Percentiles rank a stretch among this genome's conserved stretches.
Evolutionary conservation across 2,888 invertebrate genomes (phyloP).

Genomic region (Cosmorhoe ocellata): DNA sequence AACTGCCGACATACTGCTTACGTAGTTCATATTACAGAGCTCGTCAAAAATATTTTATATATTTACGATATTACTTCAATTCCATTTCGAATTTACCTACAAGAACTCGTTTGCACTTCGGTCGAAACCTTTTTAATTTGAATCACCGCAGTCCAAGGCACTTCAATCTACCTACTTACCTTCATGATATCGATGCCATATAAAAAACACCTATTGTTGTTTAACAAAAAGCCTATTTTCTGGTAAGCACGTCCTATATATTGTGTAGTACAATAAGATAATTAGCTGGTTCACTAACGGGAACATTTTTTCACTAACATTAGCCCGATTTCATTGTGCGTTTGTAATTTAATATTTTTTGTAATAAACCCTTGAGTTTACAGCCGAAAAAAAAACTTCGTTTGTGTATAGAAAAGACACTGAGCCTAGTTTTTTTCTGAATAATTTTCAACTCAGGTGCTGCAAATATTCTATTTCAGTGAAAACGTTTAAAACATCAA

Average conservation of each 20-base stretch:
- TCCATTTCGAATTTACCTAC: too few relatives aligned
- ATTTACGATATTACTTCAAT: background rate
- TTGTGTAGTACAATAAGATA: conserved; percentile 74
- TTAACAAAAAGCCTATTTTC: conserved; percentile 74
- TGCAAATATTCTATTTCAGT: too few relatives aligned
- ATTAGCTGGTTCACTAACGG: conserved; percentile 77
- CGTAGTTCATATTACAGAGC: too few relatives aligned
- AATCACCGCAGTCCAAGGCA: conserved; percentile 38
- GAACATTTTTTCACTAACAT: conserved; percentile 62
- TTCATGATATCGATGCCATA: conserved; percentile 65
- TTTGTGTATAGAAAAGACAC: conserved; percentile 49
- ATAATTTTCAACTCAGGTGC: background rate
- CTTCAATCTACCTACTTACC: conserved; percentile 59
- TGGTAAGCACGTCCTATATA: conserved; percentile 70
- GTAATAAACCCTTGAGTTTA: conserved; percentile 56
- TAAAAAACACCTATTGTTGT: conserved; percentile 67
- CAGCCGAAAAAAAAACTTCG: conserved; percentile 55
- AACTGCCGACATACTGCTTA: too few relatives aligned
- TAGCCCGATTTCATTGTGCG: conserved; percentile 65
- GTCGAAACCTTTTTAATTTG: conserved; percentile 26
- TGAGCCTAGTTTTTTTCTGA: conserved; percentile 9
- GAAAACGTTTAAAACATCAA: too few relatives aligned
- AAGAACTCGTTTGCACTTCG: background rate
- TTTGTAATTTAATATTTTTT: conserved; percentile 80
- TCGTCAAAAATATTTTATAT: background rate